Evolutionary conservation across 2,888 invertebrate genomes (phyloP), one percentile per base, ranked within the genome.

Genomic region (Rotaria magnacalcarata): DNA sequence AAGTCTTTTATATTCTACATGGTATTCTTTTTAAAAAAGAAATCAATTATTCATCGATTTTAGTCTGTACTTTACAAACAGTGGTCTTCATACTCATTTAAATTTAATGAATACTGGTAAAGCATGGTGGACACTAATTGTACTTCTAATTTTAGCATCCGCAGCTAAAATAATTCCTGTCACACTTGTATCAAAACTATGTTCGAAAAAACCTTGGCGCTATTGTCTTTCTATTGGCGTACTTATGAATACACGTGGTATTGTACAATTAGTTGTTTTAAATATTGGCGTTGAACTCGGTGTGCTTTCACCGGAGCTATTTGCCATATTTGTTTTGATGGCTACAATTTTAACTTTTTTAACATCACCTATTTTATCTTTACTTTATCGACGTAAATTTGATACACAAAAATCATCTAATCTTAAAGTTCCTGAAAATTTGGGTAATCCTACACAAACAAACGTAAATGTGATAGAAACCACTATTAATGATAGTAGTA

Each of bases 161-260:
- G 24, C 24, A 75, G 75, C 75, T n/a, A 75, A 75, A n/a, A 41
- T 75, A 14, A 24, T 75, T 24, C 75, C 75, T n/a, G 75, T 75
- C 1, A 43, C 75, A 47, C 75, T 75, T 19, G 47, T 21, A 11
- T 43, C 75, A 21, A 75, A 75, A 47, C 11, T 47, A 5, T 41
- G 41, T 21, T 43, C 75, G 14, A 41, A 8, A 43, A 41, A 24
- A n/a, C 24, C 75, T 8, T 75, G 75, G 75, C 24, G 24, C 3
- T 75, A 75, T 47, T 75, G 75, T 47, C 47, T 47, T 24, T 75
- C 75, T 11, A 75, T 75, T 8, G 75, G 75, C 8, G 47, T 75
- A 43, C 75, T 75, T 14, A 75, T 75, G 75, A 75, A 75, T 75
- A 75, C 75, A 43, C 75, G 75, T 47, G 75, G 75, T 43, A 75